These are phyloP conservation scores for Xiphophorus couchianus DNA, from an alignment of 2,113 vertebrate genomes.

Conservation along the genomic window DNA sequence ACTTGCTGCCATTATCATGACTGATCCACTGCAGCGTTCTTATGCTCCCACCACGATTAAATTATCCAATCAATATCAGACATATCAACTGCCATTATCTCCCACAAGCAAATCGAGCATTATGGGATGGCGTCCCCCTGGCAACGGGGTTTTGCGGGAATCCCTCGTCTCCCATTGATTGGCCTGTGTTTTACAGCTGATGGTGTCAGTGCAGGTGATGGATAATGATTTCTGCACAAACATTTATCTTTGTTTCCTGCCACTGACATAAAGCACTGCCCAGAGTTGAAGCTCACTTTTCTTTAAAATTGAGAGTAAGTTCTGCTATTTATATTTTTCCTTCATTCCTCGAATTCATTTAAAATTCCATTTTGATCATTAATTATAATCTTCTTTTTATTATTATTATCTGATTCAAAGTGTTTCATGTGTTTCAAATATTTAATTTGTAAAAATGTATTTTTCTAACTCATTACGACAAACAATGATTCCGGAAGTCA, in stretches of 20 bases:
- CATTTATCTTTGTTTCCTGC: not conserved
- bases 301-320: not conserved
- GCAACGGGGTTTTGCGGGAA: slow-evolving; percentile 31
- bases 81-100: slow-evolving; percentile 46
- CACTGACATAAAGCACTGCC: not conserved
- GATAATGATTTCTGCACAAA: slow-evolving; percentile 23
- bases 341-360: too few species aligned
- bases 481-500: not conserved
- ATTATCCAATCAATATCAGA: slow-evolving; percentile 49
- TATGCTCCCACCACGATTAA: not conserved
- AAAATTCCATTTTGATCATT: too few species aligned
- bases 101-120: slow-evolving; percentile 30
- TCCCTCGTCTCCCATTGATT: slow-evolving; percentile 39
- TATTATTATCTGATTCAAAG: too few species aligned
- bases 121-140: slow-evolving; percentile 53
- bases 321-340: too few species aligned
- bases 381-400: too few species aligned
- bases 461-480: not conserved
- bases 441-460: not conserved
- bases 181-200: slow-evolving; percentile 26
- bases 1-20: not conserved
- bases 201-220: slow-evolving; percentile 12
- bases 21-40: not conserved
- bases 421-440: too few species aligned
- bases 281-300: not conserved